phyloP scores from a whole-genome alignment of 92 coral and sea anemone genomes.

The Heteractis magnifica region DNA sequence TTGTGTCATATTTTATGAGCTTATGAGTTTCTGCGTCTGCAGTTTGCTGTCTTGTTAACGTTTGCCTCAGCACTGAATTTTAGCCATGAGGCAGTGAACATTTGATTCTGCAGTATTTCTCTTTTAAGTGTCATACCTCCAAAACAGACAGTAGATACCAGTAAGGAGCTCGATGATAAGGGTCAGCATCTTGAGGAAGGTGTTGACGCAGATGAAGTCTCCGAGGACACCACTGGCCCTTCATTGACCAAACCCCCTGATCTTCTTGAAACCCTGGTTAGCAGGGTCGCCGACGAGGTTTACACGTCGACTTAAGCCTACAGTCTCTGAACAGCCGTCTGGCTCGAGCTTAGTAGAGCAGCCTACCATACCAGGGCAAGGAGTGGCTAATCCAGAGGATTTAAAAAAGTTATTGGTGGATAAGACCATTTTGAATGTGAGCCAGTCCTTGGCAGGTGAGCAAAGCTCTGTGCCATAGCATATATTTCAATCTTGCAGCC shows the following conservation, averaged over 20 bases:
- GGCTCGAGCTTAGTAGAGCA: not conserved
- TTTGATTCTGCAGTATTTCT: no score
- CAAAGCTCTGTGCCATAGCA: not conserved
- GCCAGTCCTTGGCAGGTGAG: not conserved
- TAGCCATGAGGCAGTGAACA: no score
- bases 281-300: conserved; percentile 40
- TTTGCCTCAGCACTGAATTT: no score
- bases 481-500: not conserved
- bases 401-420: not conserved
- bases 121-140: no score
- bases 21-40: no score
- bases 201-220: not conserved
- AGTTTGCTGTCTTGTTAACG: no score
- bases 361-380: not conserved
- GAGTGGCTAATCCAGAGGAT: not conserved
- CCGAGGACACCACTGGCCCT: conserved; percentile 17
- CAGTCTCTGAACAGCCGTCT: not conserved
- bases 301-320: conserved; percentile 10
- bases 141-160: no score
- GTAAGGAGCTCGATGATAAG: not conserved
- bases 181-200: not conserved
- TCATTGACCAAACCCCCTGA: conserved; percentile 4
- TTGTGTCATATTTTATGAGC: no score
- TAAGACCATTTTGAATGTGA: not conserved
- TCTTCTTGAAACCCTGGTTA: conserved; percentile 23